Conservation (phyloP, 2,888 invertebrate genomes). For the Epirrhoe alternata region DNA sequence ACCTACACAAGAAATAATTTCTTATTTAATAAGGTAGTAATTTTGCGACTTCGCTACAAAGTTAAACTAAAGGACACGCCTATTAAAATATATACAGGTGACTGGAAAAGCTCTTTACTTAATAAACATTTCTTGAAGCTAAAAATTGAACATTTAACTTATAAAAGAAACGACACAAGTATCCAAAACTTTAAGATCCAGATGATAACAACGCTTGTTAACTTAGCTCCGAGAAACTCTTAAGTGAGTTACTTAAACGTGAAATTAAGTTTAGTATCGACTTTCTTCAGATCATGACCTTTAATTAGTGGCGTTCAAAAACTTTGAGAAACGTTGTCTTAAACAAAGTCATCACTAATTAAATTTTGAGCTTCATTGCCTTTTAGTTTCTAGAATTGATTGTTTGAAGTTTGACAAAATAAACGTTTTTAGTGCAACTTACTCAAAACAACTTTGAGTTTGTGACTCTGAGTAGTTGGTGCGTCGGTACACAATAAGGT, state of each 20-base stretch:
- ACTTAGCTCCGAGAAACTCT: constrained; percentile 53
- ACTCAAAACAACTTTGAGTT: constrained; percentile 10
- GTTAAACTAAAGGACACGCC: constrained; percentile 4
- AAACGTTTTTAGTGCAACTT: constrained; percentile 8
- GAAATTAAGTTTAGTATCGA: constrained; percentile 52
- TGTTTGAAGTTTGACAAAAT: constrained; percentile 24
- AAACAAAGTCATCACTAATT: constrained; percentile 39
- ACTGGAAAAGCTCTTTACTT: constrained; percentile 12
- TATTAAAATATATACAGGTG: constrained; percentile 4
- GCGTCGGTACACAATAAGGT: too few species aligned
- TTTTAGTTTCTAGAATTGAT: constrained; percentile 31
- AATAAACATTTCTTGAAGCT: constrained; percentile 31
- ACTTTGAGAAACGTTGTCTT: constrained; percentile 41
- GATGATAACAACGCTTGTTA: constrained; percentile 55
- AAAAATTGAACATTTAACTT: constrained; percentile 44
- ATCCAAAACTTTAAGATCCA: constrained; percentile 44
- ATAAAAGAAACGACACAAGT: constrained; percentile 47
- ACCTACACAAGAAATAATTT: background rate
- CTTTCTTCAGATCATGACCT: constrained; percentile 42
- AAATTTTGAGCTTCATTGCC: constrained; percentile 35
- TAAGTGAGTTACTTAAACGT: constrained; percentile 57
- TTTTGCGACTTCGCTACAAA: background rate
- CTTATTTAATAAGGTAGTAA: background rate
- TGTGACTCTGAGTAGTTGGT: background rate
- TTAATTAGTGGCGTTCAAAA: constrained; percentile 43